Percentiles rank a stretch among this genome's conserved stretches.
These are phyloP conservation scores for Ibycter americanus DNA, from an alignment of 2,797 vertebrate genomes.

Conservation along the genomic window DNA sequence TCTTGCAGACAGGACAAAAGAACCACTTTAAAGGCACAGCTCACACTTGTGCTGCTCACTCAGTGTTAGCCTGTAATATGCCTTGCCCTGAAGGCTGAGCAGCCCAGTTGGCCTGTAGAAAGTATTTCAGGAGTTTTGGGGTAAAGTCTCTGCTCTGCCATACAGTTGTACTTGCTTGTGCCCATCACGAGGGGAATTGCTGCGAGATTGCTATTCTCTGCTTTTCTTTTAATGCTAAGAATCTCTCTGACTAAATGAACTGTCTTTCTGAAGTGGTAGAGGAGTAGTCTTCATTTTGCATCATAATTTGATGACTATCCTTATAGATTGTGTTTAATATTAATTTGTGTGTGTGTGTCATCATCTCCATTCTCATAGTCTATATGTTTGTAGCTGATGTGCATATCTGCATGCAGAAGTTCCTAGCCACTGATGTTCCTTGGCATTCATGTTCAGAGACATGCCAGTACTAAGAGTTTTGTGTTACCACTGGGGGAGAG, in stretches of 20 bases:
- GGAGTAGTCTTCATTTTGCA: neutral
- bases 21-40: neutral
- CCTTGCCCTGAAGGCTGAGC: neutral
- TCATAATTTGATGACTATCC: neutral
- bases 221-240: neutral
- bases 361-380: neutral
- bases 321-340: neutral
- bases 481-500: neutral
- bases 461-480: neutral
- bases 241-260: neutral
- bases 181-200: neutral
- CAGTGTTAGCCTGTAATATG: neutral
- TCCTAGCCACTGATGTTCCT: neutral
- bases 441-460: neutral
- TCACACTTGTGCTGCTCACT: neutral
- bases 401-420: neutral
- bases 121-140: neutral
- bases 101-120: neutral
- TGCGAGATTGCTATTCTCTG: neutral
- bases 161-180: neutral
- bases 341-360: neutral
- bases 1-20: conserved; percentile 61
- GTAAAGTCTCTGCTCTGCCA: neutral
- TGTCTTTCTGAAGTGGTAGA: neutral
- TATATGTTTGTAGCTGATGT: neutral